Conservation (phyloP, 2,113 vertebrate species). For the Podarcis raffonei region DNA sequence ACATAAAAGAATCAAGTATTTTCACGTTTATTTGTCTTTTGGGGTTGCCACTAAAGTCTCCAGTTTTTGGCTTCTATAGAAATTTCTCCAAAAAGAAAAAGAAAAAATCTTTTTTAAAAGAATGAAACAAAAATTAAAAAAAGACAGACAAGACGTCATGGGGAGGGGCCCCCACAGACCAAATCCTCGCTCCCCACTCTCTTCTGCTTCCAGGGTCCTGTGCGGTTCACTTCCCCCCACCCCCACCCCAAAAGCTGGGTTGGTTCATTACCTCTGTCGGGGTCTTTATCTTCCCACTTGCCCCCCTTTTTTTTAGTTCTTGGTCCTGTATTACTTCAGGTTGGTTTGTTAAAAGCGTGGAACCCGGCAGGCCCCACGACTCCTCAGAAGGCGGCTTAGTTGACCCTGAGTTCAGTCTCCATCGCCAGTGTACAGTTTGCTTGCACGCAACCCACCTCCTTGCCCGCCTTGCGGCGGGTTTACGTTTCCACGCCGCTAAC, state of each 20-base stretch:
- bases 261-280: not conserved
- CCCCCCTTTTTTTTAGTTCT: not conserved
- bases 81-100: constrained; percentile 23
- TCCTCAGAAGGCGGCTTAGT: not conserved
- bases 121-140: constrained; percentile 14
- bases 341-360: not conserved
- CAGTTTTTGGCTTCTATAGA: constrained; percentile 37
- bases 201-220: not conserved
- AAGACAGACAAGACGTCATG: not conserved
- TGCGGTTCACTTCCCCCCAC: not conserved
- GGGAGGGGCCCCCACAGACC: not conserved
- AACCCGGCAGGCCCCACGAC: not conserved
- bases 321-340: not conserved
- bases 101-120: not conserved
- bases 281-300: not conserved
- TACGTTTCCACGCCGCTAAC: too few species aligned
- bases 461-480: not conserved
- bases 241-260: not conserved
- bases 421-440: too few species aligned
- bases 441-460: not conserved
- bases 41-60: constrained; percentile 27
- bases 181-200: not conserved
- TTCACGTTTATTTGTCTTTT: constrained; percentile 37
- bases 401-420: not conserved
- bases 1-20: constrained; percentile 29